These are phyloP conservation scores for Adoxophyes honmai DNA, from an alignment of 1,140 invertebrate genomes.

Conservation along the genomic window DNA sequence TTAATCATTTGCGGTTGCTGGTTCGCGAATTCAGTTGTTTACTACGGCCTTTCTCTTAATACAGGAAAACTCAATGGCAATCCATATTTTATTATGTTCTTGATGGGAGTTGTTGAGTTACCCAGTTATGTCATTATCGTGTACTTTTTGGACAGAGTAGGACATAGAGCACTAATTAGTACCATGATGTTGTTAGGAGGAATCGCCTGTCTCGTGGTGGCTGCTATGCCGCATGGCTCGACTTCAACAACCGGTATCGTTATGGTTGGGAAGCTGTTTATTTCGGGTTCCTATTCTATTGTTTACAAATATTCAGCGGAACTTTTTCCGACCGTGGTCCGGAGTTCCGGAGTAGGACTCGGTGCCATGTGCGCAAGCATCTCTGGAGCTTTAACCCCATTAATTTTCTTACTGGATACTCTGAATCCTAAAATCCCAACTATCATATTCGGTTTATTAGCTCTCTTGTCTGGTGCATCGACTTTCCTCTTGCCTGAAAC, in stretches of 20 bases:
- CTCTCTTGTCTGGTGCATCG: constrained; percentile 85
- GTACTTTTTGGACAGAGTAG: constrained; percentile 83
- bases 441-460: constrained; percentile 84
- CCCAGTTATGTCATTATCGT: constrained; percentile 86
- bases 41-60: constrained; percentile 90
- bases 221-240: constrained; percentile 79
- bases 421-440: constrained; percentile 85
- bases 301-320: constrained; percentile 94
- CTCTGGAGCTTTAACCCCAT: constrained; percentile 88
- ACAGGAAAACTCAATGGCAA: constrained; percentile 87
- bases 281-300: constrained; percentile 90
- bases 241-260: constrained; percentile 77
- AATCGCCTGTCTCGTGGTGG: constrained; percentile 82
- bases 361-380: constrained; percentile 93
- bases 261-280: constrained; percentile 88
- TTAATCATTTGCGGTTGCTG: constrained; percentile 89
- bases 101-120: constrained; percentile 88
- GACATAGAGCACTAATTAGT: constrained; percentile 84
- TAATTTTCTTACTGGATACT: constrained; percentile 83
- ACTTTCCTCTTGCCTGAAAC: constrained; percentile 90
- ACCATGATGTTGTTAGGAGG: constrained; percentile 85
- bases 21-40: constrained; percentile 92
- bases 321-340: constrained; percentile 90
- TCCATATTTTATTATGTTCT: constrained; percentile 88
- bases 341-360: constrained; percentile 90